phyloP scores from a whole-genome alignment of 2,797 vertebrate genomes.

The Limosa lapponica region DNA sequence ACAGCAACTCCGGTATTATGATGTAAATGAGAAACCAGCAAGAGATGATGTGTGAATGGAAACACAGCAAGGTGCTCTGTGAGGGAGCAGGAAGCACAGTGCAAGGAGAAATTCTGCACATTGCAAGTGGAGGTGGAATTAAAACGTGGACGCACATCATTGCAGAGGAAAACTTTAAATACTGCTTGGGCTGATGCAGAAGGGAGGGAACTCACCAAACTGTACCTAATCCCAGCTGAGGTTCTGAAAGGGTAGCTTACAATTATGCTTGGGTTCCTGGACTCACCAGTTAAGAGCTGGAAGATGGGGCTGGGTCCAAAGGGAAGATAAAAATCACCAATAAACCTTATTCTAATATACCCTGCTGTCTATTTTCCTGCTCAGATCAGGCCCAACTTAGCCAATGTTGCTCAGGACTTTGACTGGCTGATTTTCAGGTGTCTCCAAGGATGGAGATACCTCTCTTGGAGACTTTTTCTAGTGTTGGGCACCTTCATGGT shows the following conservation, averaged over 20 bases:
- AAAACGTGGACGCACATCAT: neutral
- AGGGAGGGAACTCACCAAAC: neutral
- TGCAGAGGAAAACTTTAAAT: neutral
- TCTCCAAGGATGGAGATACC: neutral
- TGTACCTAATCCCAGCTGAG: neutral
- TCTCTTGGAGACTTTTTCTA: neutral
- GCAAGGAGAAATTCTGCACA: slow-evolving; percentile 19
- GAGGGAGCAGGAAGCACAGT: slow-evolving; percentile 10
- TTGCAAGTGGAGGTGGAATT: neutral
- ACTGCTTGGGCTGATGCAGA: neutral
- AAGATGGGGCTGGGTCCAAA: neutral
- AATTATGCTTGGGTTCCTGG: neutral
- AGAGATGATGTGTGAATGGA: slow-evolving; percentile 71
- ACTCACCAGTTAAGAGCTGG: neutral
- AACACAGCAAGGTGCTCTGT: slow-evolving; percentile 57
- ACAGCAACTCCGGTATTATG: slow-evolving; percentile 66
- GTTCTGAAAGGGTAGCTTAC: neutral
- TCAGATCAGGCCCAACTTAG: neutral
- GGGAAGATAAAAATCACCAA: neutral
- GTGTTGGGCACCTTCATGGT: neutral
- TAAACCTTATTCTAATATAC: neutral
- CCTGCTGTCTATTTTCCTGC: neutral
- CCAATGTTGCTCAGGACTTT: neutral
- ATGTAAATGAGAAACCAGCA: slow-evolving; percentile 76
- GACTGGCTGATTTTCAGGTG: neutral